A percentile compares a stretch with the other conserved stretches of the same genome.
These are phyloP conservation scores for Bucorvus abyssinicus DNA, from an alignment of 2,797 vertebrate species.

Conservation along the genomic window DNA sequence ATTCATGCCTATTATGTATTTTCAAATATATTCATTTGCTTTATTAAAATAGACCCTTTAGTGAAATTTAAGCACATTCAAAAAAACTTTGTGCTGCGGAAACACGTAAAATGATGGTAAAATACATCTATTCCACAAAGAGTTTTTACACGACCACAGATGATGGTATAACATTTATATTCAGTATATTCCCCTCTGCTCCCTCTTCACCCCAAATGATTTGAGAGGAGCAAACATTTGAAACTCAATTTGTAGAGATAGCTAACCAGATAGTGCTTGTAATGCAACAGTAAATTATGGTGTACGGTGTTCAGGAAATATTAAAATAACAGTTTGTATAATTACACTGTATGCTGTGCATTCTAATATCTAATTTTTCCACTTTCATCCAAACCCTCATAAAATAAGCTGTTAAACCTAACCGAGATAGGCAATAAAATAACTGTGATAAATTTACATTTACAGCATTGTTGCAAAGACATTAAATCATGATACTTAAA, in stretches of 20 bases:
- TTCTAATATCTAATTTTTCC: constrained; percentile 42
- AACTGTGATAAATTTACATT: constrained; percentile 43
- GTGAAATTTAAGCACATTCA: not conserved
- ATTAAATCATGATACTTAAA: constrained; percentile 36
- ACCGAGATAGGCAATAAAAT: constrained; percentile 5
- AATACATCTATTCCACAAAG: not conserved
- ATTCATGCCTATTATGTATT: rapidly evolving
- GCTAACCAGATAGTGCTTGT: not conserved
- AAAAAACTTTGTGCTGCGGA: not conserved
- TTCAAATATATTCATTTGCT: not conserved
- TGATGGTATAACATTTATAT: not conserved
- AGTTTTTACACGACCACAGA: not conserved
- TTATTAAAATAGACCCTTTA: not conserved
- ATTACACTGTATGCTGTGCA: not conserved
- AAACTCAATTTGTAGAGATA: not conserved
- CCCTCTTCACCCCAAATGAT: not conserved
- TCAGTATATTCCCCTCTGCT: not conserved
- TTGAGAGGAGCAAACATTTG: not conserved
- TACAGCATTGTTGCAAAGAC: not conserved
- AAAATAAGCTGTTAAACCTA: constrained; percentile 49
- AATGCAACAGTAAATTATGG: not conserved
- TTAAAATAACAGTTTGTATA: constrained; percentile 29
- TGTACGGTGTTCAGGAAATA: not conserved
- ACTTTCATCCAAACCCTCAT: constrained; percentile 10
- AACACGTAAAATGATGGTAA: not conserved